Conservation (phyloP, 2,888 invertebrate genomes). For the Tachina lurida region DNA sequence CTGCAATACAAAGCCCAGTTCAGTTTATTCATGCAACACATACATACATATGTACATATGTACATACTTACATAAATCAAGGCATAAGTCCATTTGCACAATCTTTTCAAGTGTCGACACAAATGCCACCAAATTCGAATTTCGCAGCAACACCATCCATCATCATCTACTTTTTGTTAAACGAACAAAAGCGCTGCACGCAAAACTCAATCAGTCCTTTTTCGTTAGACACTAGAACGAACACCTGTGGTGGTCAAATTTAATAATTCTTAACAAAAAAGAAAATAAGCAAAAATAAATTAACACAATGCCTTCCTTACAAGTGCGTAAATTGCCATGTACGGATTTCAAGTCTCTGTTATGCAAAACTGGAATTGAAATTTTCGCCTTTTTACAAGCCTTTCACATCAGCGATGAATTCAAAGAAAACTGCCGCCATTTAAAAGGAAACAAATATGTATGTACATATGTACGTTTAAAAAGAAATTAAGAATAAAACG, state of each 20-base stretch:
- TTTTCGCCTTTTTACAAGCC: conserved; percentile 25
- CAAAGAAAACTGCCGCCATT: conserved; percentile 54
- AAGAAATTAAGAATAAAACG: conserved; percentile 2
- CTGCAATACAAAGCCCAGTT: conserved; percentile 24
- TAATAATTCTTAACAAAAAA: conserved; percentile 51
- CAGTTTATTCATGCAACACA: not conserved
- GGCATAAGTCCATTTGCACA: conserved; percentile 5
- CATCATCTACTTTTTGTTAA: conserved; percentile 7
- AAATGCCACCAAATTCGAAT: conserved; percentile 52
- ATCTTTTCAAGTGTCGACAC: conserved; percentile 22
- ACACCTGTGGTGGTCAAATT: conserved; percentile 64
- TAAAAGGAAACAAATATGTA: conserved; percentile 15
- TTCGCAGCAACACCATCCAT: conserved; percentile 5
- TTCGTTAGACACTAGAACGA: conserved; percentile 25
- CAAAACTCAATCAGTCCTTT: conserved; percentile 34
- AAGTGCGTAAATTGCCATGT: conserved; percentile 46
- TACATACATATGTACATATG: too few species aligned
- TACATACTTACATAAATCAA: conserved; percentile 53
- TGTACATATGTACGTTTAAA: not conserved
- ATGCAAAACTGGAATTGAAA: conserved; percentile 47
- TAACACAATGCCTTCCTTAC: conserved; percentile 25
- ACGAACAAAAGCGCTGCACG: not conserved
- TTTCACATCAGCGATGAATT: conserved; percentile 31
- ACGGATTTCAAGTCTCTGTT: conserved; percentile 24
- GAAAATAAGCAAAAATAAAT: not conserved